These are phyloP conservation scores for Drosophila neotestacea DNA, from an alignment of 2,888 invertebrate species.

Conservation along the genomic window DNA sequence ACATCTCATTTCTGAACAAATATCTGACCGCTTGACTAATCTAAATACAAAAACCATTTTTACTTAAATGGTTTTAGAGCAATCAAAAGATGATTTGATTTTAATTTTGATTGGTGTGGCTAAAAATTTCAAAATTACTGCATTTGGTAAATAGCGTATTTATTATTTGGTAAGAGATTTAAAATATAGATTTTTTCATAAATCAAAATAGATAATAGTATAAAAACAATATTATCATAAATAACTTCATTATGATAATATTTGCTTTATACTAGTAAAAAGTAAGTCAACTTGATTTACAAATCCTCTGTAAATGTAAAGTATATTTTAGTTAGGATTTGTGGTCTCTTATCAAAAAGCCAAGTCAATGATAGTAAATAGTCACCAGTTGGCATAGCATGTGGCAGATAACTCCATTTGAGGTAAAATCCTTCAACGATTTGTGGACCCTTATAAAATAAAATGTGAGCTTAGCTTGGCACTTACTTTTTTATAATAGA, in stretches of 20 bases:
- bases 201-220: too few species aligned
- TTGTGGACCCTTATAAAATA: constrained; percentile 30
- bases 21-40: background rate
- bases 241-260: too few species aligned
- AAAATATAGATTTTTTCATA: too few species aligned
- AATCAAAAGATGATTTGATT: too few species aligned
- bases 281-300: background rate
- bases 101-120: too few species aligned
- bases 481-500: too few species aligned
- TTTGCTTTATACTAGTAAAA: background rate
- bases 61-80: too few species aligned
- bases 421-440: constrained; percentile 33
- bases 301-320: constrained; percentile 38
- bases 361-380: constrained; percentile 35
- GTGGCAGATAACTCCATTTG: background rate
- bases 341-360: constrained; percentile 25
- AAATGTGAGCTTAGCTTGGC: background rate
- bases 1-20: background rate
- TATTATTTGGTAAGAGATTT: too few species aligned
- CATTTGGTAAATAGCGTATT: too few species aligned
- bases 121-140: too few species aligned
- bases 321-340: constrained; percentile 34
- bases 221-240: too few species aligned
- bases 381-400: constrained; percentile 28
- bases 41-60: background rate